phyloP scores from a whole-genome alignment of 2,888 invertebrate genomes.

The Phyllotreta cruciferae region DNA sequence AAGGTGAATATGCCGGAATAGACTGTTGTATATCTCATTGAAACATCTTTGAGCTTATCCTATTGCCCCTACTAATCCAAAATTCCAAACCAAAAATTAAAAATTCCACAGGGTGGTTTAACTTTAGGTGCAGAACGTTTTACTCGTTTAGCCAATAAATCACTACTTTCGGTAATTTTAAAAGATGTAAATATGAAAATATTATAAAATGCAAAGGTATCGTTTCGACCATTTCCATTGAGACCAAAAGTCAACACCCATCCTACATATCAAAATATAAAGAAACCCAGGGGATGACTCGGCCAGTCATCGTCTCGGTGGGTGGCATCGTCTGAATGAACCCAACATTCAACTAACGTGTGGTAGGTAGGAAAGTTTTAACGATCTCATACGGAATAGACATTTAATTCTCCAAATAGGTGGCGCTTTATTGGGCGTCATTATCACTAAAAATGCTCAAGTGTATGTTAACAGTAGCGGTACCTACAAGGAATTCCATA shows the following conservation, averaged over 20 bases:
- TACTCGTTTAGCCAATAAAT: too few relatives aligned
- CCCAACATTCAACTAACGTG: slow-evolving; percentile 11
- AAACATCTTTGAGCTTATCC: too few relatives aligned
- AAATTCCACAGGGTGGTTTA: too few relatives aligned
- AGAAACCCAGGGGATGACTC: slow-evolving; percentile 11
- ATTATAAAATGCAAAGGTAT: too few relatives aligned
- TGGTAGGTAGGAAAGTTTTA: slow-evolving; percentile 33
- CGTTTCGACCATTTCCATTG: slow-evolving; percentile 26
- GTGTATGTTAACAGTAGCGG: slow-evolving; percentile 19
- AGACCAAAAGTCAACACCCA: slow-evolving; percentile 23
- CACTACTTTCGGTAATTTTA: too few relatives aligned
- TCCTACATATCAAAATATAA: slow-evolving; percentile 27
- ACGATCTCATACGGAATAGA: slow-evolving; percentile 37
- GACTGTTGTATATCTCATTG: too few relatives aligned
- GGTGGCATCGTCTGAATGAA: slow-evolving; percentile 29
- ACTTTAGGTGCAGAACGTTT: too few relatives aligned
- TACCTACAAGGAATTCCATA: too few relatives aligned
- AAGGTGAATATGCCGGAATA: too few relatives aligned
- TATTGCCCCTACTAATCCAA: too few relatives aligned
- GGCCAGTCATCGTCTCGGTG: slow-evolving; percentile 38
- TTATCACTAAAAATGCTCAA: slow-evolving; percentile 41
- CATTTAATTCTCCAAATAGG: slow-evolving; percentile 41
- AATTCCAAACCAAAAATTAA: too few relatives aligned
- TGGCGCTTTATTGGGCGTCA: slow-evolving; percentile 49
- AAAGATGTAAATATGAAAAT: too few relatives aligned